Evolutionary conservation across 2,888 invertebrate genomes (phyloP).

Genomic region (Cheilosia pagana): DNA sequence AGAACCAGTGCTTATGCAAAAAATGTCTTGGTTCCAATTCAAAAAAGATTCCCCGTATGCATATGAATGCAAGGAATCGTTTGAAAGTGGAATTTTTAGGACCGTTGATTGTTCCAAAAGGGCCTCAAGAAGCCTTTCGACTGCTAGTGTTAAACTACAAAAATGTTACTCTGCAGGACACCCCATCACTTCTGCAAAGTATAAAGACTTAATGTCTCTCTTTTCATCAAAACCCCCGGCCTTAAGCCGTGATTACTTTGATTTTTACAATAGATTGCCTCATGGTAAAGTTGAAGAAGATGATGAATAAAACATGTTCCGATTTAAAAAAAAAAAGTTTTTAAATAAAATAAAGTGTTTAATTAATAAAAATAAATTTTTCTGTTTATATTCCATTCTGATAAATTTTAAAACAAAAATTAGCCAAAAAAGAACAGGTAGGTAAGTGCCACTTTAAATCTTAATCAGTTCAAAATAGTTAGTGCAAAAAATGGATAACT

Average conservation of each 20-base stretch:
- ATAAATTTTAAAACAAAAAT: constrained; percentile 9
- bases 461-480: constrained; percentile 20
- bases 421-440: constrained; percentile 17
- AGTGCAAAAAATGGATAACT: constrained; percentile 20
- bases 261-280: constrained; percentile 22
- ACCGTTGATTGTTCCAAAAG: constrained; percentile 14
- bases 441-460: constrained; percentile 12
- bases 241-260: constrained; percentile 1
- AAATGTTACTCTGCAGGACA: neutral
- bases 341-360: neutral
- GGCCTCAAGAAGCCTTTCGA: constrained; percentile 1
- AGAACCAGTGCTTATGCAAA: constrained; percentile 11
- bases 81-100: constrained; percentile 1
- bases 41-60: constrained; percentile 15
- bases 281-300: constrained; percentile 7
- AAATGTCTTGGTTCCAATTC: constrained; percentile 4
- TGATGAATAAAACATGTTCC: neutral
- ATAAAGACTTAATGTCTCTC: constrained; percentile 23
- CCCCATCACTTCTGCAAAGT: neutral
- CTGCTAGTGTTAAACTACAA: neutral
- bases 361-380: neutral
- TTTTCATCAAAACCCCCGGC: neutral
- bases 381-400: constrained; percentile 1
- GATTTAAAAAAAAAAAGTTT: too few relatives aligned
- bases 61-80: constrained; percentile 18